Conservation (phyloP, 1,140 invertebrate genomes). For the Camponotus floridanus region DNA sequence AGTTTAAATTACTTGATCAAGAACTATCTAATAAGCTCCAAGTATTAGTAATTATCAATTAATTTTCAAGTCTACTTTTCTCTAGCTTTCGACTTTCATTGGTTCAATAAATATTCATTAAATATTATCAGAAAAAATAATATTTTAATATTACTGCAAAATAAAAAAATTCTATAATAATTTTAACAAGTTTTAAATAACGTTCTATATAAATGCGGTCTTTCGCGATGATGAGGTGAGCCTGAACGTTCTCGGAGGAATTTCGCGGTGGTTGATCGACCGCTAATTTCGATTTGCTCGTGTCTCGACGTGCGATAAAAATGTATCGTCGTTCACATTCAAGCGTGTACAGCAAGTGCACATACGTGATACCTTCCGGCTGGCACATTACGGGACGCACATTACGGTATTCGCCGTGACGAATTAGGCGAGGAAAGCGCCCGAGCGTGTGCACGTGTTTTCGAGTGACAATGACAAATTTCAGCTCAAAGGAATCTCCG, state of each 20-base stretch:
- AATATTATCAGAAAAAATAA: background rate
- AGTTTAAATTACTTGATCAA: background rate
- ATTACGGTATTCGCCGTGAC: conserved; percentile 37
- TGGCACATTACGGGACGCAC: conserved; percentile 42
- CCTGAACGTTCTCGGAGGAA: background rate
- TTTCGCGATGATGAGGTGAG: background rate
- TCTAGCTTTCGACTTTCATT: background rate
- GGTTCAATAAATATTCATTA: conserved; percentile 11
- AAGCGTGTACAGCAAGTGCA: conserved; percentile 73
- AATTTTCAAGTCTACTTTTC: background rate
- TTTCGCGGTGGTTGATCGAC: background rate
- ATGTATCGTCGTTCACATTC: conserved; percentile 63
- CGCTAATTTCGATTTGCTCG: conserved; percentile 62
- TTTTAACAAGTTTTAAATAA: conserved; percentile 2
- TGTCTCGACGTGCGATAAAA: conserved; percentile 65
- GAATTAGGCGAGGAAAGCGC: conserved; percentile 8
- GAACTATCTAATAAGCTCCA: background rate
- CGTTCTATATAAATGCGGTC: background rate
- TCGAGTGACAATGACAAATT: conserved; percentile 50
- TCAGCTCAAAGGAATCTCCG: background rate
- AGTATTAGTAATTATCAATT: background rate
- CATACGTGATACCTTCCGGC: conserved; percentile 66
- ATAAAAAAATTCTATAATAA: background rate
- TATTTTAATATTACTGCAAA: background rate
- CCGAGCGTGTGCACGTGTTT: background rate